Evolutionary conservation across 2,113 vertebrate species (phyloP).

Genomic region (Struthio camelus): DNA sequence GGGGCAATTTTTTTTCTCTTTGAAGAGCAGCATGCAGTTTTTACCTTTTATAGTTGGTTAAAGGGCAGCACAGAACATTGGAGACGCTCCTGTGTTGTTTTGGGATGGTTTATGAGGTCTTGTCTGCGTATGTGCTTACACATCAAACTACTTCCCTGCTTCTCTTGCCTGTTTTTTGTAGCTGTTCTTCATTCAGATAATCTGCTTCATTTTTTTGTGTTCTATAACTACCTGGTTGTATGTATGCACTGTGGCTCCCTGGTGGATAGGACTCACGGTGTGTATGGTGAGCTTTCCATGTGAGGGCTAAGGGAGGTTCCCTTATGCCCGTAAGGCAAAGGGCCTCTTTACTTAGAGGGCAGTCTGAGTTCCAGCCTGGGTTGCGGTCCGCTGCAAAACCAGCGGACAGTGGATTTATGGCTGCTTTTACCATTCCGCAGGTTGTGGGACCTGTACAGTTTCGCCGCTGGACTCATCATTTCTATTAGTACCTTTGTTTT

Average conservation of each 20-base stretch:
- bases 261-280: background rate
- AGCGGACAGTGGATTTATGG: background rate
- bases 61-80: background rate
- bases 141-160: background rate
- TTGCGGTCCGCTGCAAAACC: background rate
- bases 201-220: background rate
- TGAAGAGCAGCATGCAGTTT: background rate
- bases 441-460: background rate
- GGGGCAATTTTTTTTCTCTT: background rate
- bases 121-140: background rate
- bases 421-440: background rate
- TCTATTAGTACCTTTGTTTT: background rate
- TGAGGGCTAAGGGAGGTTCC: background rate
- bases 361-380: background rate
- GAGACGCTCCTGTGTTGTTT: background rate
- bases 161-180: background rate
- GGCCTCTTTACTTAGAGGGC: background rate
- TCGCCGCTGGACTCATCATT: background rate
- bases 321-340: background rate
- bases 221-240: background rate
- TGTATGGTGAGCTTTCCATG: background rate
- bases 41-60: background rate
- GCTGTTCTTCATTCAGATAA: background rate
- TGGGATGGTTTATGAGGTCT: background rate
- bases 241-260: background rate